These are phyloP conservation scores for Phenganax subtilis DNA, from an alignment of 92 coral and sea anemone species.

Conservation along the genomic window DNA sequence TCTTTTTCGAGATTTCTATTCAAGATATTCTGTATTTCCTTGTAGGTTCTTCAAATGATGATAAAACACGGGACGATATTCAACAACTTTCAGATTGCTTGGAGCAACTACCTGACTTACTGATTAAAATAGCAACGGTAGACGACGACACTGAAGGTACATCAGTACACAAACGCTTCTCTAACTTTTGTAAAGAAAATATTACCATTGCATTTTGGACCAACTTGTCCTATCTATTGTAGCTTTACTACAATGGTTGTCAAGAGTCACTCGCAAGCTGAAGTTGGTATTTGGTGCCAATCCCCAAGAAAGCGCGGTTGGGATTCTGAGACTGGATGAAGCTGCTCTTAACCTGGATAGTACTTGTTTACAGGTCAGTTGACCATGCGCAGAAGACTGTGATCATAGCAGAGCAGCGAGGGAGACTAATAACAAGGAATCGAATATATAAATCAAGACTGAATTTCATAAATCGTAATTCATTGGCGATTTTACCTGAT, in stretches of 20 bases:
- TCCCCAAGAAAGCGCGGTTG: not conserved
- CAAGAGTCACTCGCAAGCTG: conserved; percentile 7
- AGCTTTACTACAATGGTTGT: conserved; percentile 23
- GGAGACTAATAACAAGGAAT: no score
- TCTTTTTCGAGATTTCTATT: no score
- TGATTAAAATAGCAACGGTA: conserved; percentile 8
- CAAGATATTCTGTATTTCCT: not conserved
- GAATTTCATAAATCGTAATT: no score
- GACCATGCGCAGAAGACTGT: no score
- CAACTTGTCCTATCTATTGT: not conserved
- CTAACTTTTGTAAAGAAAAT: not conserved
- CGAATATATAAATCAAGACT: no score
- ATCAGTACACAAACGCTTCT: not conserved
- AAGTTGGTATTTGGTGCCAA: conserved; percentile 2
- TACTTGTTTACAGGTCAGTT: conserved; percentile 9
- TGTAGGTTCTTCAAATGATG: conserved; percentile 11
- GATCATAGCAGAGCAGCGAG: no score
- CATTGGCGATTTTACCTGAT: no score
- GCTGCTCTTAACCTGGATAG: conserved; percentile 2
- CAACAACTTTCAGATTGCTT: conserved; percentile 14
- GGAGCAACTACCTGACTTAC: conserved; percentile 22
- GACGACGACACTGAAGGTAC: conserved; percentile 11
- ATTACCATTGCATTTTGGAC: not conserved
- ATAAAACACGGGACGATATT: conserved; percentile 15
- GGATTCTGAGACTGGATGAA: conserved; percentile 1